These are phyloP conservation scores for Andrena camellia DNA, from an alignment of 2,888 invertebrate genomes.

Conservation along the genomic window DNA sequence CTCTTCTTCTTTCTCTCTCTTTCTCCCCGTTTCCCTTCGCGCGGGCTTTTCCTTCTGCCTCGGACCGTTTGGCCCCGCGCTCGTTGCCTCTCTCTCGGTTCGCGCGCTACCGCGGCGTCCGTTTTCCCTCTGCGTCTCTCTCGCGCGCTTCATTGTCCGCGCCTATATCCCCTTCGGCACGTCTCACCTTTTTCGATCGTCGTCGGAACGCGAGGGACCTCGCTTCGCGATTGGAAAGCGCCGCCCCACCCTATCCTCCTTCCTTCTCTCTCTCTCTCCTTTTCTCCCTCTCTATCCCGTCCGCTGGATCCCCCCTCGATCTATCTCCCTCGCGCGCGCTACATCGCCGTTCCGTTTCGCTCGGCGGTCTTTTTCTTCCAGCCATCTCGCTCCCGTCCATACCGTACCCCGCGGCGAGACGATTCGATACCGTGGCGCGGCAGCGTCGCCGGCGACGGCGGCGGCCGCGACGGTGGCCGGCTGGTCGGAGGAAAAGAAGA, in stretches of 20 bases:
- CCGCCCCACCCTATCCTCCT: slow-evolving; percentile 65
- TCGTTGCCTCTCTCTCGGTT: slow-evolving; percentile 31
- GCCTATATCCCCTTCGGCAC: slow-evolving; percentile 78
- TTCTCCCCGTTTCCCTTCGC: slow-evolving; percentile 14
- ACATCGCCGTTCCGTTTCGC: slow-evolving; percentile 19
- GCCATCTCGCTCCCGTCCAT: slow-evolving; percentile 36
- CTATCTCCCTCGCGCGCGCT: slow-evolving; percentile 31
- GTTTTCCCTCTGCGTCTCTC: slow-evolving; percentile 53
- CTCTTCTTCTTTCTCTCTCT: slow-evolving; percentile 37
- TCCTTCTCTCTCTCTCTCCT: slow-evolving; percentile 23
- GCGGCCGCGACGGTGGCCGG: slow-evolving; percentile 59
- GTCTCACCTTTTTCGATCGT: slow-evolving; percentile 81
- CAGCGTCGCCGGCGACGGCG: slow-evolving; percentile 53
- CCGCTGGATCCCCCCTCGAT: slow-evolving; percentile 28
- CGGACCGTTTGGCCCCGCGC: slow-evolving; percentile 49
- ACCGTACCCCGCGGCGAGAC: slow-evolving; percentile 64
- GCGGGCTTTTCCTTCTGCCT: slow-evolving; percentile 48
- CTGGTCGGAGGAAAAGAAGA: slow-evolving; percentile 58
- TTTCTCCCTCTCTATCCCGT: slow-evolving; percentile 15
- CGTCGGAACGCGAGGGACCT: slow-evolving; percentile 67
- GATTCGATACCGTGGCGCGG: slow-evolving; percentile 75
- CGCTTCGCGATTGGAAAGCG: slow-evolving; percentile 73
- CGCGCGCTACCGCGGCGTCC: slow-evolving; percentile 29
- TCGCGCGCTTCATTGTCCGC: slow-evolving; percentile 77
- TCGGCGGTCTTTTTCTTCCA: slow-evolving; percentile 28